phyloP scores from a whole-genome alignment of 1,140 invertebrate genomes.

The Onthophagus taurus region DNA sequence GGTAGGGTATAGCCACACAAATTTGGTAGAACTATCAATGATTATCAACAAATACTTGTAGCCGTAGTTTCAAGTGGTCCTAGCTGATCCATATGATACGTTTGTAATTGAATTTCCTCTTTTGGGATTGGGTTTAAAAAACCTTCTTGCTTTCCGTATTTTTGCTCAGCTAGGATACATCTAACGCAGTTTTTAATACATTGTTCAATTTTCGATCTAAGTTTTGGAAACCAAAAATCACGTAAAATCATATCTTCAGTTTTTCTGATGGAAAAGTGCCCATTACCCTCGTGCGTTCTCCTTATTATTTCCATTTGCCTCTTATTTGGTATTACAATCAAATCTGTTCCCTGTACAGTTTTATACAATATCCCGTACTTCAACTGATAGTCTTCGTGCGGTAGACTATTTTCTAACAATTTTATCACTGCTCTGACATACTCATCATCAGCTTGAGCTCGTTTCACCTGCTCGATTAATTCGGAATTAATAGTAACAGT shows the following conservation, averaged over 20 bases:
- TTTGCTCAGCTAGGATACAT: constrained; percentile 33
- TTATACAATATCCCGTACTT: constrained; percentile 21
- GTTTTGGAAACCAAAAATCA: constrained; percentile 35
- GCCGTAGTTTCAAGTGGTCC: constrained; percentile 28
- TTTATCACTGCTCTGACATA: constrained; percentile 4
- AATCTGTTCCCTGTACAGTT: constrained; percentile 14
- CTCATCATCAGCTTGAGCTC: constrained; percentile 5
- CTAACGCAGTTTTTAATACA: constrained; percentile 31
- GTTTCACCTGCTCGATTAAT: neutral
- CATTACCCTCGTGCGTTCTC: constrained; percentile 12
- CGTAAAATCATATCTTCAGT: constrained; percentile 32
- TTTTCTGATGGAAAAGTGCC: constrained; percentile 28
- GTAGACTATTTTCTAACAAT: constrained; percentile 1
- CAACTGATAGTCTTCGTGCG: constrained; percentile 19
- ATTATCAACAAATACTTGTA: constrained; percentile 29
- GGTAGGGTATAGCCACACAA: constrained; percentile 10
- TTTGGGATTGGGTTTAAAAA: constrained; percentile 20
- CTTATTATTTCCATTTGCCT: constrained; percentile 7
- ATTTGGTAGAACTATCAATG: constrained; percentile 18
- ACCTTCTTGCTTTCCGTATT: constrained; percentile 37
- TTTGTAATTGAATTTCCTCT: constrained; percentile 4
- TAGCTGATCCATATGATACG: constrained; percentile 28
- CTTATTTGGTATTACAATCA: constrained; percentile 11
- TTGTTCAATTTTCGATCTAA: constrained; percentile 30
- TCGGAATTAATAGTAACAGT: neutral